phyloP scores from a whole-genome alignment of 2,113 vertebrate genomes.

The Oreochromis tanganicae region DNA sequence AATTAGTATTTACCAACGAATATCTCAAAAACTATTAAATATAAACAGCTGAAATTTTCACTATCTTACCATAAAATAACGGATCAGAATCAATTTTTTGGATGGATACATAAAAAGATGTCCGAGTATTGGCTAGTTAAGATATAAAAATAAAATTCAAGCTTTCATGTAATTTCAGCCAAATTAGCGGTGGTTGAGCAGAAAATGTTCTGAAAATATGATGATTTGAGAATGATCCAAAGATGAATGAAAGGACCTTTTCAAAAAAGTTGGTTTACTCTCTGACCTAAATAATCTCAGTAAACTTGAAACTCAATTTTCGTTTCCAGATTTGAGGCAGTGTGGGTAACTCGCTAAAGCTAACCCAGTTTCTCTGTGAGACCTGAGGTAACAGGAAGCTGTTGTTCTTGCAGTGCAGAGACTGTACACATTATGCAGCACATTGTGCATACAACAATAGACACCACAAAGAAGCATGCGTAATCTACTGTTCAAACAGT shows the following conservation, averaged over 20 bases:
- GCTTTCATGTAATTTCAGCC: not conserved
- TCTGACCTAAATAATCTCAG: not conserved
- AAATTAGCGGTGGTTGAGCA: not conserved
- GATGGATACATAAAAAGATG: not conserved
- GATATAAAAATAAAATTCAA: not conserved
- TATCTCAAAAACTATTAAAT: not conserved
- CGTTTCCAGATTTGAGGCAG: not conserved
- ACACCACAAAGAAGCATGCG: not conserved
- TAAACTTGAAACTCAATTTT: not conserved
- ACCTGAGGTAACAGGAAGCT: not conserved
- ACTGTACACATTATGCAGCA: not conserved
- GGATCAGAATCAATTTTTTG: not conserved
- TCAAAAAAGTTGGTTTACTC: not conserved
- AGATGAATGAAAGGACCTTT: not conserved
- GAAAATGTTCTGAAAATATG: not conserved
- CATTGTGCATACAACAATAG: not conserved
- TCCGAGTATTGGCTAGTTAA: not conserved
- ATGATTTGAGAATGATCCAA: not conserved
- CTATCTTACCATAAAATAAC: not conserved
- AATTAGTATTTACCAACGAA: not conserved
- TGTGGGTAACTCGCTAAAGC: not conserved
- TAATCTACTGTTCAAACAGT: not conserved
- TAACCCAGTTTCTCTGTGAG: not conserved
- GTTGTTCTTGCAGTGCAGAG: not conserved
- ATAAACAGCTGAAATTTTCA: not conserved